Conservation (phyloP, 2,888 invertebrate genomes). For the Lymantria monacha region DNA sequence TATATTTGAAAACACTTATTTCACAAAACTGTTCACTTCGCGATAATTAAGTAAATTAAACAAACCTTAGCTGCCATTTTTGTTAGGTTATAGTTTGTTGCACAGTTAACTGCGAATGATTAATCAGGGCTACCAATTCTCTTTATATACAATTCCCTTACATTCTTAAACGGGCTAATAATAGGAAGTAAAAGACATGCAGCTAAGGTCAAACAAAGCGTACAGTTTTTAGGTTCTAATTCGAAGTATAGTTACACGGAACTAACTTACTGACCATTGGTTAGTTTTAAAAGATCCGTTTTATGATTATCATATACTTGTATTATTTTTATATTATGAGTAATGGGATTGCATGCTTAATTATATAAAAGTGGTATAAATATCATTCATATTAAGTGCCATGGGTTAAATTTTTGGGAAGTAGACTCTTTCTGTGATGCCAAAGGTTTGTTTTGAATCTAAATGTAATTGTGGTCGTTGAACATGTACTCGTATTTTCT, state of each 20-base stretch:
- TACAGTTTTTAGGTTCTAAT: constrained; percentile 66
- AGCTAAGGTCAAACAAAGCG: constrained; percentile 58
- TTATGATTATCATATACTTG: background rate
- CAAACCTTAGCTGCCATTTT: constrained; percentile 78
- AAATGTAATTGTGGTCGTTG: no score
- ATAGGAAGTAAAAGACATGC: constrained; percentile 76
- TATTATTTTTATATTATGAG: no score
- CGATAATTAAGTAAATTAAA: constrained; percentile 6
- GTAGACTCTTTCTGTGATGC: no score
- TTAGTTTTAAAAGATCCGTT: background rate
- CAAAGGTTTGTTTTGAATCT: no score
- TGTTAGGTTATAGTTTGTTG: constrained; percentile 62
- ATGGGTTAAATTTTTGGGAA: no score
- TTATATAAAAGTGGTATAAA: no score
- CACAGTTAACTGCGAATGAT: constrained; percentile 76
- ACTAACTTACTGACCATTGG: constrained; percentile 39
- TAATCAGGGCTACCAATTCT: constrained; percentile 52
- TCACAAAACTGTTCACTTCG: constrained; percentile 4
- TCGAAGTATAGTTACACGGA: constrained; percentile 66
- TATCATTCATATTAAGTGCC: no score
- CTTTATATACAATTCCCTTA: constrained; percentile 62
- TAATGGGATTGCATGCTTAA: no score
- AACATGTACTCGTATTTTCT: no score
- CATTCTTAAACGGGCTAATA: constrained; percentile 63
- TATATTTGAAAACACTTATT: background rate